Evolutionary conservation across 1,140 invertebrate species (phyloP), one percentile per base, ranked within the genome.

Genomic region (Temnothorax nylanderi): DNA sequence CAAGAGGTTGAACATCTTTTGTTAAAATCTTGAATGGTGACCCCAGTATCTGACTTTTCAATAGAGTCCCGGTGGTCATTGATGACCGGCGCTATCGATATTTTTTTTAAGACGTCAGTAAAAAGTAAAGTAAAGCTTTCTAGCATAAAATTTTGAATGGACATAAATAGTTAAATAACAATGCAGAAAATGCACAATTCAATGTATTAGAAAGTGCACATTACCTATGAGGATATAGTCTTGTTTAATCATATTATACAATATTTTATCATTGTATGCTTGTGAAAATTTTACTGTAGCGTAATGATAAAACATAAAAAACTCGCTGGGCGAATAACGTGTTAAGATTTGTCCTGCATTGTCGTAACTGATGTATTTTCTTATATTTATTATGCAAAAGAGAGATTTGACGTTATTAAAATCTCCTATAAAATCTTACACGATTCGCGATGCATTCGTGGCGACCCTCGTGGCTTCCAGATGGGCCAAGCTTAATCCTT

Each of bases 401-500:
- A 26, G 21, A 47, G 41, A 49, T 8, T 10, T 16, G 13, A 49
- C 21, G 21, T 81, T 49, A 69, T 81, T 81, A 71, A 81, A 51
- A 81, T 58, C 37, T 69, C 26, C 58, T 3, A 13, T 60, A 21
- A 60, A 75, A 13, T 54, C 6, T 78, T 11, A 62, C 41, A 77
- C 49, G 51, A 77, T 81, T 87, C 65, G 85, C 71, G 75, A 58
- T 76, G 64, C 71, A 87, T 86, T 87, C 62, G 84, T 67, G 58
- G 75, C 69, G 67, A 88, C 85, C 80, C 88, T 85, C 88, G 88
- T 85, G 41, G 81, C 85, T 76, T 76, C 56, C 41, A 87, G 60
- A 87, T 77, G 75, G 76, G 85, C 74, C 82, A 41, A 54, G 85
- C 87, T 92, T 93, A 93, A 93, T 93, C 93, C 90, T 65, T 72